Conservation (phyloP, 2,113 vertebrate genomes). For the Colius striatus region DNA sequence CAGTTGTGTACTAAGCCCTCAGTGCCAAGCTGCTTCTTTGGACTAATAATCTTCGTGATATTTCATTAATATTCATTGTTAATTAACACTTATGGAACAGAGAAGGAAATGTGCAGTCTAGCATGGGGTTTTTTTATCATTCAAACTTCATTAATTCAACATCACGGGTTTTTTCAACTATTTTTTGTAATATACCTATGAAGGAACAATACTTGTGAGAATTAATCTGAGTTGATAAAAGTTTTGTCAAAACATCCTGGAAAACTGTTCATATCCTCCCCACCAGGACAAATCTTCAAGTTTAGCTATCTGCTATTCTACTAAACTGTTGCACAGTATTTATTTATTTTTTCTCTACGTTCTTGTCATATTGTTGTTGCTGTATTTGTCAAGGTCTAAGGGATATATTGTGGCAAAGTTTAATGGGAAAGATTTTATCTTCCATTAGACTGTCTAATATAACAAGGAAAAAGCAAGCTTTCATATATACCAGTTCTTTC, state of each 20-base stretch:
- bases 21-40: not conserved
- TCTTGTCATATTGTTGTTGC: not conserved
- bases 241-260: not conserved
- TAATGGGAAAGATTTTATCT: not conserved
- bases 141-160: conserved; percentile 16
- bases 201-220: not conserved
- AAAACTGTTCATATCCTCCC: not conserved
- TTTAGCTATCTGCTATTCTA: not conserved
- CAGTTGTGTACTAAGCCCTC: not conserved
- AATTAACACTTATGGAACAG: conserved; percentile 19
- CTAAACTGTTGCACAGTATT: not conserved
- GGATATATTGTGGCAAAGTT: not conserved
- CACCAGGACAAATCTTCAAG: not conserved
- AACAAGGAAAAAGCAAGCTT: not conserved
- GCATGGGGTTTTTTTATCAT: not conserved
- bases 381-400: not conserved
- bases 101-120: not conserved
- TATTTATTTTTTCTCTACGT: not conserved
- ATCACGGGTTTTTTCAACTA: not conserved
- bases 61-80: conserved; percentile 50
- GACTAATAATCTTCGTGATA: conserved; percentile 11
- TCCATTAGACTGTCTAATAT: not conserved
- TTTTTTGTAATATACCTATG: conserved; percentile 5
- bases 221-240: not conserved
- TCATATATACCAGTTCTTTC: not conserved